Conservation (phyloP, 2,888 invertebrate genomes). For the Sinelater perroti region DNA sequence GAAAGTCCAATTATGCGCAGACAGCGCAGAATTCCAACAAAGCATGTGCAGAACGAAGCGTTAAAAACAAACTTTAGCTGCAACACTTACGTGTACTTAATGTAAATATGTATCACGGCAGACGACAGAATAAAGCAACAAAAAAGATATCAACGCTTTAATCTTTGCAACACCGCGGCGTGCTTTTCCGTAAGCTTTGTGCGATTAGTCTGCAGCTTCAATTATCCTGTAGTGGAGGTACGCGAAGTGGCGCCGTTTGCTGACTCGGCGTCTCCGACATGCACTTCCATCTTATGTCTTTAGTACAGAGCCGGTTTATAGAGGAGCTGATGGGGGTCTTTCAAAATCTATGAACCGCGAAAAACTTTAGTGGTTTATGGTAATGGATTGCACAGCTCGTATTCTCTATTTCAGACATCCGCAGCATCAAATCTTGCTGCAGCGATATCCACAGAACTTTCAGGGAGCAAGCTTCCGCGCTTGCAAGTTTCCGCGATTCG, state of each 20-base stretch:
- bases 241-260: conserved; percentile 41
- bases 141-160: conserved; percentile 51
- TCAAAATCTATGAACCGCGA: conserved; percentile 36
- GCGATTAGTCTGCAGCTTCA: conserved; percentile 52
- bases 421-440: conserved; percentile 27
- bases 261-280: conserved; percentile 40
- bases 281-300: conserved; percentile 38
- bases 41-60: not conserved
- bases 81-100: conserved; percentile 25
- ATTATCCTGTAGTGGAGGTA: conserved; percentile 50
- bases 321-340: conserved; percentile 34
- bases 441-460: conserved; percentile 21
- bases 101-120: conserved; percentile 32
- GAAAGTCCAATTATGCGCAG: too few relatives aligned
- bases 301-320: conserved; percentile 34
- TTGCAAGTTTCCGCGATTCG: not conserved
- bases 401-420: conserved; percentile 31
- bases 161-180: conserved; percentile 50
- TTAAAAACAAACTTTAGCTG: conserved; percentile 15
- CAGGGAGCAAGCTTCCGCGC: conserved; percentile 19
- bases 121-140: conserved; percentile 43
- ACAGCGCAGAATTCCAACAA: not conserved
- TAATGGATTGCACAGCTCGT: conserved; percentile 36
- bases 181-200: conserved; percentile 48
- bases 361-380: conserved; percentile 37